Conservation (phyloP, 1,140 invertebrate species). For the Trichogramma pretiosum region DNA sequence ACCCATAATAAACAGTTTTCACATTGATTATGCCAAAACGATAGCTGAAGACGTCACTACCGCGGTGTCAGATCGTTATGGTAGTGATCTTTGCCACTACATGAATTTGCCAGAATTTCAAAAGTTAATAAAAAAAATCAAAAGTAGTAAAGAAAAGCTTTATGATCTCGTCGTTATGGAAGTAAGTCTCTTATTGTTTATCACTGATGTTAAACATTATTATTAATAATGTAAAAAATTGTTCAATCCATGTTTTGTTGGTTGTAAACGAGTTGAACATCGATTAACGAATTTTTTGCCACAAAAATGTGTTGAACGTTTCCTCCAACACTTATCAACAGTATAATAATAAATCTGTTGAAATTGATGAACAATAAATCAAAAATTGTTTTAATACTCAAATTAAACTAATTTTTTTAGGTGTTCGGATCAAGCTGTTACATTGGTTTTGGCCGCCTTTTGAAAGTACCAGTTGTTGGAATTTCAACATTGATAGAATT, state of each 20-base stretch:
- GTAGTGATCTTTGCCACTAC: conserved; percentile 13
- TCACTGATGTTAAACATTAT: not conserved
- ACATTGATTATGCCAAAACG: not conserved
- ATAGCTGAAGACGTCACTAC: conserved; percentile 2
- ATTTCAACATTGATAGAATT: conserved; percentile 47
- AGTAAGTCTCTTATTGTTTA: conserved; percentile 16
- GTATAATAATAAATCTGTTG: too few species aligned
- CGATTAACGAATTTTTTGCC: too few species aligned
- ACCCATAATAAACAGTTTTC: not conserved
- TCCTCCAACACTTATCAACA: too few species aligned
- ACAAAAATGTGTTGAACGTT: too few species aligned
- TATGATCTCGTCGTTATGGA: conserved; percentile 22
- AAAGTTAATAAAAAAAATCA: conserved; percentile 19
- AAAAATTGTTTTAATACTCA: not conserved
- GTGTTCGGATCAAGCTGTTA: conserved; percentile 30
- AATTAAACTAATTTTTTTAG: conserved; percentile 8
- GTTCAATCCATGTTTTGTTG: too few species aligned
- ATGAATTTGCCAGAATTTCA: conserved; percentile 16
- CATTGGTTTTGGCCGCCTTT: conserved; percentile 44
- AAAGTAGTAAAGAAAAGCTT: conserved; percentile 8
- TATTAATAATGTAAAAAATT: too few species aligned
- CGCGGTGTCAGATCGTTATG: conserved; percentile 3
- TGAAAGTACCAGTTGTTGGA: conserved; percentile 48
- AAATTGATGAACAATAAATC: not conserved
- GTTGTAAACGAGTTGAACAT: too few species aligned